phyloP scores from a whole-genome alignment of 2,888 invertebrate genomes.

The Koerneria pararmatus region DNA sequence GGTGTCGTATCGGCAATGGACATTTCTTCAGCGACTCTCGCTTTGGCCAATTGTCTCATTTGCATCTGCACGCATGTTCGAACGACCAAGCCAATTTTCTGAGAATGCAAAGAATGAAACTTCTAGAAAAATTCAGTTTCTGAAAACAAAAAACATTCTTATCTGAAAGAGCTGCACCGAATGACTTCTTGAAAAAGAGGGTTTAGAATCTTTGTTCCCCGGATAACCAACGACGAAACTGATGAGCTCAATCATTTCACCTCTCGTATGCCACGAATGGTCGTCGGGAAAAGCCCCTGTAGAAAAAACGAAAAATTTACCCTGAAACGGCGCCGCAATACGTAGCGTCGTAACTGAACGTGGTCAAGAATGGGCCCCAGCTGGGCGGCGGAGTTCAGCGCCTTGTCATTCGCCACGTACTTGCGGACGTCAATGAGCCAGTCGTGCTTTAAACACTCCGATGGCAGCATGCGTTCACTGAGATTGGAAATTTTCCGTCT shows the following conservation, averaged over 20 bases:
- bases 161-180: background rate
- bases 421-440: conserved; percentile 50
- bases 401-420: conserved; percentile 31
- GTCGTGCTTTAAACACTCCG: conserved; percentile 54
- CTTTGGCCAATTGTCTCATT: too few species aligned
- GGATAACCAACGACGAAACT: too few species aligned
- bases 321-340: conserved; percentile 50
- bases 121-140: background rate
- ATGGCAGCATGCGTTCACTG: conserved; percentile 56
- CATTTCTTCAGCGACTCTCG: too few species aligned
- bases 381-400: conserved; percentile 17
- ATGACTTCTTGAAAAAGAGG: background rate
- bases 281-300: too few species aligned
- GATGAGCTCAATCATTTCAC: too few species aligned
- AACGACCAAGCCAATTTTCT: background rate
- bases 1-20: too few species aligned
- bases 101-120: background rate
- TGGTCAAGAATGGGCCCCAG: conserved; percentile 43
- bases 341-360: conserved; percentile 48
- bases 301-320: conserved; percentile 31
- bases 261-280: too few species aligned
- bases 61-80: too few species aligned
- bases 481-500: conserved; percentile 3
- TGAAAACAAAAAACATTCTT: background rate
- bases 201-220: background rate